Percentiles rank a stretch among this genome's conserved stretches.
These are phyloP conservation scores for Lerema accius DNA, from an alignment of 1,140 invertebrate species.

Conservation along the genomic window DNA sequence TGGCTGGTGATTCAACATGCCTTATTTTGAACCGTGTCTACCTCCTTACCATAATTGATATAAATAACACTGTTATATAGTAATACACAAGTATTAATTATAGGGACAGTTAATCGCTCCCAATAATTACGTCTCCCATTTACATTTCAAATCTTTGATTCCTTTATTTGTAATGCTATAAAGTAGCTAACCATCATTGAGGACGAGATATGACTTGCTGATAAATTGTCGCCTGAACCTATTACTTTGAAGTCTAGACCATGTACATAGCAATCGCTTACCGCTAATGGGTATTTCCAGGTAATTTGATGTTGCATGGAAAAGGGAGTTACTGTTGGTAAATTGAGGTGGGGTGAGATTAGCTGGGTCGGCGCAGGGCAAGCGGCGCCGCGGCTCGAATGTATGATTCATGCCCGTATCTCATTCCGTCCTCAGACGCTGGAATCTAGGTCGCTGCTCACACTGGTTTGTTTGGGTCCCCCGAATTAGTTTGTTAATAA, in stretches of 20 bases:
- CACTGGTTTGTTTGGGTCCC: conserved; percentile 79
- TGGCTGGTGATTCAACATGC: conserved; percentile 4
- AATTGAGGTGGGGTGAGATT: not conserved
- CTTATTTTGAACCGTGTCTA: not conserved
- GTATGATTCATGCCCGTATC: conserved; percentile 66
- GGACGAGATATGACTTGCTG: not conserved
- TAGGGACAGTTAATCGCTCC: no score
- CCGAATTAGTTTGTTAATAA: conserved; percentile 74
- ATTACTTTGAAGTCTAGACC: not conserved
- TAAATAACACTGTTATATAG: no score
- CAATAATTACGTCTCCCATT: no score
- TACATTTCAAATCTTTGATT: no score
- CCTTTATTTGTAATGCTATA: not conserved
- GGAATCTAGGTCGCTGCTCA: conserved; percentile 73
- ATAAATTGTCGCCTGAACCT: not conserved
- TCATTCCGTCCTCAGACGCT: conserved; percentile 57
- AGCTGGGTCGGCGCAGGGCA: conserved; percentile 20
- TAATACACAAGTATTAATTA: no score
- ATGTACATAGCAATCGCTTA: not conserved
- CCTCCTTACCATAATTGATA: no score
- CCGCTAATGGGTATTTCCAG: not conserved
- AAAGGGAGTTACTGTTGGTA: conserved; percentile 12
- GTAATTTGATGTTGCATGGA: conserved; percentile 1
- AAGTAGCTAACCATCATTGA: not conserved
- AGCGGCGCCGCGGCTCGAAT: conserved; percentile 46